phyloP scores from a whole-genome alignment of 2,113 vertebrate genomes.

The Oryctolagus cuniculus region DNA sequence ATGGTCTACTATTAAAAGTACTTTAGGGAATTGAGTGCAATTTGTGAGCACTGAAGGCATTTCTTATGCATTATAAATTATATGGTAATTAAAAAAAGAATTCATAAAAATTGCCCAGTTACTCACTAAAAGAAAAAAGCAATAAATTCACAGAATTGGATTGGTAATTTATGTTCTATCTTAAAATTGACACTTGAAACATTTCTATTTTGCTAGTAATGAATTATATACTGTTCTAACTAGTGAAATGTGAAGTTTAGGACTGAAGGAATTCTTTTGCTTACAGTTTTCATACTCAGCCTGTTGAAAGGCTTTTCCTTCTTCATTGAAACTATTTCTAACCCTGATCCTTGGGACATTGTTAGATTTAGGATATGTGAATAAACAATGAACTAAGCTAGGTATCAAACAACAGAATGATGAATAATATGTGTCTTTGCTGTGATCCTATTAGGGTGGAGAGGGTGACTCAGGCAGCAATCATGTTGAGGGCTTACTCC shows the following conservation, averaged over 20 bases:
- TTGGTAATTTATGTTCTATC: conserved; percentile 50
- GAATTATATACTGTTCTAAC: not conserved
- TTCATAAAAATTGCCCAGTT: conserved; percentile 5
- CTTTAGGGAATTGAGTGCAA: not conserved
- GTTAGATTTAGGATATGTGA: not conserved
- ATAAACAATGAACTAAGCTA: not conserved
- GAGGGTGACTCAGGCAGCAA: not conserved
- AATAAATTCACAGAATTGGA: conserved; percentile 4
- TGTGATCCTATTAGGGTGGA: not conserved
- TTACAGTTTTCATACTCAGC: not conserved
- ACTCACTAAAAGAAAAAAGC: conserved; percentile 26
- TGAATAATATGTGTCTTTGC: not conserved
- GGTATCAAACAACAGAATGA: not conserved
- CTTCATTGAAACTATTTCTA: not conserved
- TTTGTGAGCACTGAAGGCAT: conserved; percentile 3
- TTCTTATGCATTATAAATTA: conserved; percentile 62
- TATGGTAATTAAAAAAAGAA: conserved; percentile 17
- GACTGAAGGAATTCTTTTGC: not conserved
- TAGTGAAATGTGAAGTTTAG: conserved; percentile 31
- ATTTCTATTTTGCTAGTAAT: not conserved
- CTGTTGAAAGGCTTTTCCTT: not conserved
- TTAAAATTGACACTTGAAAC: not conserved
- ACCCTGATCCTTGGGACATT: not conserved
- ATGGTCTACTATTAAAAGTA: not conserved
- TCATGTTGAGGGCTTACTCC: not conserved